Conservation (phyloP, 2,113 vertebrate genomes). For the Edolisoma coerulescens region DNA sequence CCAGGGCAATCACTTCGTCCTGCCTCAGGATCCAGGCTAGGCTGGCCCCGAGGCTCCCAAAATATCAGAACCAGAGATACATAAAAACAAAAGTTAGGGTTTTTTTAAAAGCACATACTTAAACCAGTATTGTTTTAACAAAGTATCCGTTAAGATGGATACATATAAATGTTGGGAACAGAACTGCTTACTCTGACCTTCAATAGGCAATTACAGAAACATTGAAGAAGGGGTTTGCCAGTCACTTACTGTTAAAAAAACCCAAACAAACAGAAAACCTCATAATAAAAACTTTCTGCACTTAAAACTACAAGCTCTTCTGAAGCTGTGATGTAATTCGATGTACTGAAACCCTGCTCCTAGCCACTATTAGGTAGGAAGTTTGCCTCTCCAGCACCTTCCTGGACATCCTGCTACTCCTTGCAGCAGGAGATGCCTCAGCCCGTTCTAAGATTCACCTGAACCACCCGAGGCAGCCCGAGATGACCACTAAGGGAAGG, state of each 20-base stretch:
- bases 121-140: background rate
- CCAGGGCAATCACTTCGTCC: slow-evolving; percentile 1
- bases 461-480: background rate
- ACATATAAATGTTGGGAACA: background rate
- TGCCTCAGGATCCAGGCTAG: background rate
- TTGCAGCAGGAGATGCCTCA: background rate
- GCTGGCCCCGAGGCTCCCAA: background rate
- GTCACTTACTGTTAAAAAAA: background rate
- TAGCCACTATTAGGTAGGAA: background rate
- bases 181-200: background rate
- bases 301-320: background rate
- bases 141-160: background rate
- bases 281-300: background rate
- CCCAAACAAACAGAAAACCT: background rate
- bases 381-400: background rate
- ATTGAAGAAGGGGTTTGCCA: background rate
- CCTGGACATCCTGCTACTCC: background rate
- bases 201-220: background rate
- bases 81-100: background rate
- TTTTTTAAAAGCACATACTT: background rate
- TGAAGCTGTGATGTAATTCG: background rate
- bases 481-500: background rate
- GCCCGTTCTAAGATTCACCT: background rate
- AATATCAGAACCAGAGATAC: background rate
- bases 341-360: background rate